Evolutionary conservation across 2,113 vertebrate genomes (phyloP), one percentile per base, ranked within the genome.

Genomic region (Amblyornis subalaris): DNA sequence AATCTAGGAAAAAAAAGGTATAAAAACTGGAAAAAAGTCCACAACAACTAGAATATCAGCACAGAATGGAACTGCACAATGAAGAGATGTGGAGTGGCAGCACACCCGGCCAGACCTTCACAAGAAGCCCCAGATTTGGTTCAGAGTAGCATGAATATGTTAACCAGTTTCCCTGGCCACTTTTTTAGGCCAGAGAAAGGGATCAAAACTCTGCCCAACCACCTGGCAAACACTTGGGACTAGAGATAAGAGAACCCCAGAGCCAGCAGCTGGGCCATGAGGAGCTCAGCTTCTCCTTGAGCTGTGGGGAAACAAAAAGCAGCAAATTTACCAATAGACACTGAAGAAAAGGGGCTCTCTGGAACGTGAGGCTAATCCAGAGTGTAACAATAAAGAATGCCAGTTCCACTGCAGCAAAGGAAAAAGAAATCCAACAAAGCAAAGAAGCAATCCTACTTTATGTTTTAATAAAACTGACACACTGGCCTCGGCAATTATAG

Each of bases 111-210:
- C 44, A 36, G 15, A 51, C 10, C 7, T 23, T 28, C 31, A 48
- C 5, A 24, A 33, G 58, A 81, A 66, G 45, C 17, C 14, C 10
- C 6, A 25, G 10, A 18, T 18, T 14, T 45, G 33, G 36, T 19
- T 24, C n/a, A 44, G 24, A 75, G 53, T 4, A 62, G n/a, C 26
- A 29, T 2, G 1, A 67, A 13, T 38, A 18, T 0, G 2, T 10
- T n/a, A n/a, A 33, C 9, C 62, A 47, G 23, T 19, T 54, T 58
- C 65, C 35, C 44, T 26, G 40, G 42, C 5, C 60, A 64, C 25
- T 45, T 65, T 40, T 14, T 73, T 8, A 54, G 26, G 31, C 44
- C n/a, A 73, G 54, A 77, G 36, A 42, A 47, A 31, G 36, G 54
- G 29, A 71, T 19, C 51, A 44, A 44, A 82, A 47, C 62, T 71